These are phyloP conservation scores for Drosophila rubida DNA, from an alignment of 2,888 invertebrate species.

Conservation along the genomic window DNA sequence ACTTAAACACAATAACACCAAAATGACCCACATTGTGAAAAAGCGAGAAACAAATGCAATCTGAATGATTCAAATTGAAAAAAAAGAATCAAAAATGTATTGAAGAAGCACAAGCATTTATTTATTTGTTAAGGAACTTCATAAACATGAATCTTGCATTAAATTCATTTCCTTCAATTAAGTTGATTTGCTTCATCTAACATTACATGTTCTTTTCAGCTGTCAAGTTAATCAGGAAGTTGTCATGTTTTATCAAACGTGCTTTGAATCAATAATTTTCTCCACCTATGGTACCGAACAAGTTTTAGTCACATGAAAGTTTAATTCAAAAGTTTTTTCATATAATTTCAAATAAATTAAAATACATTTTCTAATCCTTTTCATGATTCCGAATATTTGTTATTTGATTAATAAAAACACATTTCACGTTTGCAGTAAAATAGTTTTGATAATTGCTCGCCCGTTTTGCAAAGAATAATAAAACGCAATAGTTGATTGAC, in stretches of 20 bases:
- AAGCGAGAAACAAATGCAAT: not conserved
- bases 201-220: not conserved
- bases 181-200: not conserved
- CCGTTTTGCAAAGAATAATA: not conserved
- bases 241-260: not conserved
- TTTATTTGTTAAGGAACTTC: not conserved
- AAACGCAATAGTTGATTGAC: not conserved
- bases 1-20: not conserved
- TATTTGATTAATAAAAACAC: too few relatives aligned
- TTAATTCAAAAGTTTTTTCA: too few relatives aligned
- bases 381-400: too few relatives aligned
- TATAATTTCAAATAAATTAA: too few relatives aligned
- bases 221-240: conserved; percentile 1
- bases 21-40: not conserved
- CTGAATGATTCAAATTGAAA: too few relatives aligned
- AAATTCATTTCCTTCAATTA: not conserved
- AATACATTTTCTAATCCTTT: too few relatives aligned
- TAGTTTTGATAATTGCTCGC: not conserved
- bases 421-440: too few relatives aligned
- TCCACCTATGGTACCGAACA: not conserved
- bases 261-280: not conserved
- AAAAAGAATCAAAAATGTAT: not conserved
- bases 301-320: not conserved
- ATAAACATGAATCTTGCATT: not conserved
- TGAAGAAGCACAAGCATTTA: not conserved